Evolutionary conservation across 2,888 invertebrate genomes (phyloP).

Genomic region (Therioaphis trifolii): DNA sequence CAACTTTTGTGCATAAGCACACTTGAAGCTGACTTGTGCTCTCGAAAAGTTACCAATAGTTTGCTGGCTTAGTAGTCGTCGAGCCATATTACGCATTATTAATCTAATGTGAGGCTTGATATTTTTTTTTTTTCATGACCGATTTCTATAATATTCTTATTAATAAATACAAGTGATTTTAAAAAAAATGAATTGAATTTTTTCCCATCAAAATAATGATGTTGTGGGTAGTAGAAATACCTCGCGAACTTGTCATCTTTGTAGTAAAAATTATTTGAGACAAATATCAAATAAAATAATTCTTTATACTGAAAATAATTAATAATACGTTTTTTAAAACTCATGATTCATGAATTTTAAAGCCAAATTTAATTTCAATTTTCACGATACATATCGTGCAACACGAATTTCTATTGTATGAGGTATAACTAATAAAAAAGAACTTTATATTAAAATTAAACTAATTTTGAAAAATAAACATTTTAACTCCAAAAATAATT

Average conservation of each 20-base stretch:
- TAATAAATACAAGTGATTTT: conserved; percentile 43
- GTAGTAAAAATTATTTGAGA: neutral
- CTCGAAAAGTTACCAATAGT: conserved; percentile 56
- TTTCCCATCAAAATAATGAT: conserved; percentile 11
- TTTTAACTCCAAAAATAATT: too few relatives aligned
- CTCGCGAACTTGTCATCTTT: neutral
- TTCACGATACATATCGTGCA: too few relatives aligned
- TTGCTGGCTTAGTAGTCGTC: conserved; percentile 54
- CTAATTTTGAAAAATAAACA: too few relatives aligned
- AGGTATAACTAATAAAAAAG: too few relatives aligned
- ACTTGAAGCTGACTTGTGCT: conserved; percentile 51
- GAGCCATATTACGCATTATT: conserved; percentile 53
- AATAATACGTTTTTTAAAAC: too few relatives aligned
- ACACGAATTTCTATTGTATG: too few relatives aligned
- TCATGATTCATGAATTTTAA: too few relatives aligned
- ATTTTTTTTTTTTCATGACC: conserved; percentile 44
- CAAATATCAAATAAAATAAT: neutral
- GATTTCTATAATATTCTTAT: conserved; percentile 30
- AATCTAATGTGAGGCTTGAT: conserved; percentile 55
- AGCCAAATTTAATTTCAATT: too few relatives aligned
- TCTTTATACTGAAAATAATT: neutral
- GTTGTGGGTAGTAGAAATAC: neutral
- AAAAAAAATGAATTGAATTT: conserved; percentile 3
- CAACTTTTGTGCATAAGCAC: conserved; percentile 58
- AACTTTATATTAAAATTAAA: too few relatives aligned